phyloP scores from a whole-genome alignment of 2,888 invertebrate species.

The Vannuccia rotundouncinata region DNA sequence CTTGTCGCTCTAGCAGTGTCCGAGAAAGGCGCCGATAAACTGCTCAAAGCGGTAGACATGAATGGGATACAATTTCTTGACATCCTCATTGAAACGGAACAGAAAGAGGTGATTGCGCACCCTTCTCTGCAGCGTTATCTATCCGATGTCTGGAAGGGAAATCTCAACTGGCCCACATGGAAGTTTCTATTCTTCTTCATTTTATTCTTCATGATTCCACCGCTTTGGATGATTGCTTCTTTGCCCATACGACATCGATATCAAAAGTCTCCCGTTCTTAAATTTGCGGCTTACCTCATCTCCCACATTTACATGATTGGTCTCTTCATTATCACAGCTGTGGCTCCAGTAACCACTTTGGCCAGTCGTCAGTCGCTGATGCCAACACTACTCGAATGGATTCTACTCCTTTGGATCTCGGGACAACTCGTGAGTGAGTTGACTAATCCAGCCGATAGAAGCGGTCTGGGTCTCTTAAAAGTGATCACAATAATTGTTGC shows the following conservation, averaged over 20 bases:
- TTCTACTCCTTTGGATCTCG: slow-evolving; percentile 84
- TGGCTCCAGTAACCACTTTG: slow-evolving; percentile 54
- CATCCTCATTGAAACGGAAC: slow-evolving; percentile 93
- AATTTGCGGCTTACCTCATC: slow-evolving; percentile 97
- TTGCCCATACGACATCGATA: slow-evolving; percentile 87
- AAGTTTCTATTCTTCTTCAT: slow-evolving; percentile 73
- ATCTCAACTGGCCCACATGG: slow-evolving; percentile 88
- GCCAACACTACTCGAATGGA: slow-evolving; percentile 93
- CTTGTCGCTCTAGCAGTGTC: slow-evolving; percentile 84
- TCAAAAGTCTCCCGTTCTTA: slow-evolving; percentile 96
- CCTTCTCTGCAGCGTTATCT: slow-evolving; percentile 90
- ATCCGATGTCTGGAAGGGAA: slow-evolving; percentile 92
- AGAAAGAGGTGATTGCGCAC: slow-evolving; percentile 84
- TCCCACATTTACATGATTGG: slow-evolving; percentile 95
- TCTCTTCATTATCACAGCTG: slow-evolving; percentile 67
- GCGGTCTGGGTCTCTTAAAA: slow-evolving; percentile 74
- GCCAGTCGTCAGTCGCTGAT: slow-evolving; percentile 60
- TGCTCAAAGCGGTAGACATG: slow-evolving; percentile 87
- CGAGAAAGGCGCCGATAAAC: slow-evolving; percentile 67
- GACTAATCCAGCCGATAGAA: slow-evolving; percentile 93
- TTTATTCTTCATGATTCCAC: slow-evolving; percentile 83
- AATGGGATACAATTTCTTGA: slow-evolving; percentile 88
- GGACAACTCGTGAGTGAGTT: slow-evolving; percentile 89
- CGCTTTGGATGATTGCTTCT: slow-evolving; percentile 90
- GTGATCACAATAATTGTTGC: slow-evolving; percentile 69